phyloP scores from a whole-genome alignment of 2,888 invertebrate species.

The Crematogaster levior region DNA sequence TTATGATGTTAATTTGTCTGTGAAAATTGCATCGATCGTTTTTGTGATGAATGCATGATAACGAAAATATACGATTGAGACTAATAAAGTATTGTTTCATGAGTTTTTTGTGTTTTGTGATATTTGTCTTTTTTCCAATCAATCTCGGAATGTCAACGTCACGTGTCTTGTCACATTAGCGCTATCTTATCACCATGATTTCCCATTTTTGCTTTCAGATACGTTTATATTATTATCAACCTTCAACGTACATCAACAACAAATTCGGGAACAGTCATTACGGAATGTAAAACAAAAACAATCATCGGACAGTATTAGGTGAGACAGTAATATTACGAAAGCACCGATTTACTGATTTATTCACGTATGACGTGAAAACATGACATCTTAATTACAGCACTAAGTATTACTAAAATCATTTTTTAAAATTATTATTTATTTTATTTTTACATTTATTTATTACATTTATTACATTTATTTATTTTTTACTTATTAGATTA shows the following conservation, averaged over 20 bases:
- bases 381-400: no score
- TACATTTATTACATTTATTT: no score
- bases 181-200: conserved; percentile 18
- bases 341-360: not conserved
- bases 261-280: not conserved
- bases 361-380: not conserved
- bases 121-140: not conserved
- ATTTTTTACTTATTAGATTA: not conserved
- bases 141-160: not conserved
- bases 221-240: conserved; percentile 1
- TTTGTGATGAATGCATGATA: conserved; percentile 9
- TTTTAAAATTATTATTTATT: conserved; percentile 15
- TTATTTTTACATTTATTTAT: no score
- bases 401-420: not conserved
- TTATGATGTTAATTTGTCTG: not conserved
- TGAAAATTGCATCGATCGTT: not conserved
- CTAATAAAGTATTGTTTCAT: conserved; percentile 7
- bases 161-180: not conserved
- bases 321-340: conserved; percentile 5
- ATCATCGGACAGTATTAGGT: not conserved
- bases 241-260: not conserved
- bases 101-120: not conserved
- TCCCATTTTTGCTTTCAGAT: conserved; percentile 64
- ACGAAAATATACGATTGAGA: not conserved
- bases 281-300: conserved; percentile 2